A percentile compares a stretch with the other conserved stretches of the same genome.
These are phyloP conservation scores for Trachelus iudaicus DNA, from an alignment of 2,888 invertebrate genomes.

Conservation along the genomic window DNA sequence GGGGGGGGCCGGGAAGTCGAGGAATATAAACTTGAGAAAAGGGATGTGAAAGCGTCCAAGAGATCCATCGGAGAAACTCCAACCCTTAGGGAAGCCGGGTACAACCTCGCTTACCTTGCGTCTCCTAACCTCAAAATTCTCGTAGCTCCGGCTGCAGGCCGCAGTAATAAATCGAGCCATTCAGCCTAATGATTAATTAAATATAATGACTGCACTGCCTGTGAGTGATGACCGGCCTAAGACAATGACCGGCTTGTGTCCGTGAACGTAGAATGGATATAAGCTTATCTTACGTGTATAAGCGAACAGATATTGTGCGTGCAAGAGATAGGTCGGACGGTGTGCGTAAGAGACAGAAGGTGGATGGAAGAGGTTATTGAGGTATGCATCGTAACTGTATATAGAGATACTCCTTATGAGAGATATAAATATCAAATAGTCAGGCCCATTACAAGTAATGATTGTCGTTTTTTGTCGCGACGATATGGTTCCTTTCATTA, in stretches of 20 bases:
- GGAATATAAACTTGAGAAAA: neutral
- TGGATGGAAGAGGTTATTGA: conserved; percentile 46
- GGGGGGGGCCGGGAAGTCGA: neutral
- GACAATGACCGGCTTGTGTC: conserved; percentile 51
- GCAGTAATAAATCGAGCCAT: conserved; percentile 49
- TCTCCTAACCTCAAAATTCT: neutral
- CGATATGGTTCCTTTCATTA: conserved; percentile 37
- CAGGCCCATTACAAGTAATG: conserved; percentile 45
- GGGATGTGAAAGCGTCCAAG: neutral
- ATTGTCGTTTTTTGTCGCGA: conserved; percentile 43
- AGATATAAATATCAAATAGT: conserved; percentile 48
- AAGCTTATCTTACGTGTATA: conserved; percentile 1
- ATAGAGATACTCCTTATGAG: conserved; percentile 34
- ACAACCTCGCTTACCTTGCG: neutral
- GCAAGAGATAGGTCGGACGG: neutral
- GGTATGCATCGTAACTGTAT: conserved; percentile 25
- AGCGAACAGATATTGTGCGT: neutral
- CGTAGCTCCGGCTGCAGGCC: neutral
- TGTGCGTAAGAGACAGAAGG: conserved; percentile 40
- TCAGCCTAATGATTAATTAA: conserved; percentile 60
- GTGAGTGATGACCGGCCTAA: conserved; percentile 53
- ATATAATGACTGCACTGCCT: conserved; percentile 51
- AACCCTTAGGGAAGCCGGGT: neutral
- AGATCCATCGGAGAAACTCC: neutral
- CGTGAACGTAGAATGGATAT: conserved; percentile 31